Evolutionary conservation across 2,113 vertebrate species (phyloP).

Genomic region (Butorides virescens): DNA sequence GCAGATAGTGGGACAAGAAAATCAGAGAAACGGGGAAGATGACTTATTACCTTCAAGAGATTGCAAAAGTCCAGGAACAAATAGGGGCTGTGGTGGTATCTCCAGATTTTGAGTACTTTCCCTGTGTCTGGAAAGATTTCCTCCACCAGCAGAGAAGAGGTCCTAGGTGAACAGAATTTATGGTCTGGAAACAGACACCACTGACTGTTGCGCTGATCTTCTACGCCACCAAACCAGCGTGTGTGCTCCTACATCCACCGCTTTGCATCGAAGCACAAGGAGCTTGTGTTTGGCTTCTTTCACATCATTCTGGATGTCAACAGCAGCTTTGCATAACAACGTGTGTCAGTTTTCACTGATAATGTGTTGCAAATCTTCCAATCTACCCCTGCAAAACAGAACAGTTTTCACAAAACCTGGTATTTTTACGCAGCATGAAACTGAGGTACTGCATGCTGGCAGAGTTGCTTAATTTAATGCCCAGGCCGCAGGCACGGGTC

Average conservation of each 20-base stretch:
- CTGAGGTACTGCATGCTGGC: background rate
- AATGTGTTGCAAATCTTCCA: background rate
- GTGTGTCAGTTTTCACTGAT: background rate
- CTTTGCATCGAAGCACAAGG: background rate
- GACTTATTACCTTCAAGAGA: background rate
- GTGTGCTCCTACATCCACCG: background rate
- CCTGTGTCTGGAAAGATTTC: background rate
- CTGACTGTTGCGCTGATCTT: background rate
- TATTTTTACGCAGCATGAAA: background rate
- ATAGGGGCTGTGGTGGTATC: background rate
- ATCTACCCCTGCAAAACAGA: background rate
- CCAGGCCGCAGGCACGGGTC: background rate
- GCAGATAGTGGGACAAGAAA: background rate
- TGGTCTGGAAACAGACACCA: background rate
- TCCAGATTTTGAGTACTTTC: background rate
- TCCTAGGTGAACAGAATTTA: background rate
- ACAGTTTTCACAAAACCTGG: background rate
- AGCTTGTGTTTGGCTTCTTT: background rate
- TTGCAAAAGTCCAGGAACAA: background rate
- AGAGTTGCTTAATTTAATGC: background rate
- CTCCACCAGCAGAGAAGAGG: background rate
- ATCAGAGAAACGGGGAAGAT: background rate
- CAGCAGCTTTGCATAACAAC: background rate
- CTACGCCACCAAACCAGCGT: background rate
- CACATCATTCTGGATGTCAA: background rate